These are phyloP conservation scores for Lamproptera curius DNA, from an alignment of 2,888 invertebrate genomes.

Conservation along the genomic window DNA sequence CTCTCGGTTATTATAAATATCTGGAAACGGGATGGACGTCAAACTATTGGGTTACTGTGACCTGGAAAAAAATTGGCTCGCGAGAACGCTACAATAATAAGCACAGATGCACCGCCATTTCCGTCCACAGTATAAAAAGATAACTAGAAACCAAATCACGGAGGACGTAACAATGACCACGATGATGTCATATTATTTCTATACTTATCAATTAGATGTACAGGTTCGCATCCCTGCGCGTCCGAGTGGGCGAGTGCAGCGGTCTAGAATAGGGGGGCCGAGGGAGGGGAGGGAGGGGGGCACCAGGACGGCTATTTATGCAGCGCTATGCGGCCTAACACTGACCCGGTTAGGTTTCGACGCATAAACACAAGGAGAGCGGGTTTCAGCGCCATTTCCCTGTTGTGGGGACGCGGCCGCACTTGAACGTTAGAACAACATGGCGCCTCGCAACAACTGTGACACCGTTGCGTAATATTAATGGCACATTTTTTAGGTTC, in stretches of 20 bases:
- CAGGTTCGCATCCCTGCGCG: constrained; percentile 25
- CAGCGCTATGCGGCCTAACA: constrained; percentile 74
- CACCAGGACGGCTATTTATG: constrained; percentile 60
- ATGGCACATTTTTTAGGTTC: too few relatives aligned
- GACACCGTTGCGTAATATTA: too few relatives aligned
- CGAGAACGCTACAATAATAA: too few relatives aligned
- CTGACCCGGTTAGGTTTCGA: constrained; percentile 70
- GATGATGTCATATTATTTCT: too few relatives aligned
- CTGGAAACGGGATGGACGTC: background rate
- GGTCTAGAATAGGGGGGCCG: too few relatives aligned
- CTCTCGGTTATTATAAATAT: constrained; percentile 16
- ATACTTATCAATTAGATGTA: too few relatives aligned
- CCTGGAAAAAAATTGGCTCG: too few relatives aligned
- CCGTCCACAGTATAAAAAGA: too few relatives aligned
- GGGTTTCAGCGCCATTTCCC: constrained; percentile 17
- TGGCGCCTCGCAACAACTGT: background rate
- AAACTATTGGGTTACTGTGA: background rate
- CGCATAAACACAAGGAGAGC: constrained; percentile 59
- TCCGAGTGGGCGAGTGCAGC: constrained; percentile 31
- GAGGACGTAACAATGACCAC: background rate
- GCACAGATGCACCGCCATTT: too few relatives aligned
- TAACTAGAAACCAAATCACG: background rate
- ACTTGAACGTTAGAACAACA: constrained; percentile 4
- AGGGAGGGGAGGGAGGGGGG: constrained; percentile 30
- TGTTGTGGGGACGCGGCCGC: constrained; percentile 9